phyloP scores from a whole-genome alignment of 2,888 invertebrate genomes.

The Odontocolon sp. region DNA sequence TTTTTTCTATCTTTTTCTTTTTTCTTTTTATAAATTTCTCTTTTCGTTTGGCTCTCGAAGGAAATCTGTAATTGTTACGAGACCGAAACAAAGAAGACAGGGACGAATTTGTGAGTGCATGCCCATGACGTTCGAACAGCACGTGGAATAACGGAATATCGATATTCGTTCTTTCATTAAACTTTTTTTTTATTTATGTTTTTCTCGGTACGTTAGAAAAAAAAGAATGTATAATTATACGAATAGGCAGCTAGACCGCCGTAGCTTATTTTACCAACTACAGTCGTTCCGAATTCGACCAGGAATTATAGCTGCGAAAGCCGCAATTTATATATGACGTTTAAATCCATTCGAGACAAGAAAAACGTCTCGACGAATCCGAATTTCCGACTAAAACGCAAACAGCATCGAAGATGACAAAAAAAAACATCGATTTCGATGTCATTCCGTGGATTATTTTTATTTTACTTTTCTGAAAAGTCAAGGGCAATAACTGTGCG shows the following conservation, averaged over 20 bases:
- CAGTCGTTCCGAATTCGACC: constrained; percentile 54
- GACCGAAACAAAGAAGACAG: constrained; percentile 43
- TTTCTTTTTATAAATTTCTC: too few species aligned
- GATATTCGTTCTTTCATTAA: constrained; percentile 59
- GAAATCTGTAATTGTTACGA: constrained; percentile 67
- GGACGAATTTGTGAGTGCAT: constrained; percentile 68
- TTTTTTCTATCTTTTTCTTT: constrained; percentile 61
- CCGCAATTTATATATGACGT: constrained; percentile 58
- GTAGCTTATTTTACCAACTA: constrained; percentile 67
- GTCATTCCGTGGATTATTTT: too few species aligned
- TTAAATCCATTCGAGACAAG: constrained; percentile 48
- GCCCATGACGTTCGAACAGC: constrained; percentile 64
- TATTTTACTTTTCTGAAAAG: too few species aligned
- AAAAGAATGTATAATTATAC: constrained; percentile 68
- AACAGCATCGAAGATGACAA: constrained; percentile 51
- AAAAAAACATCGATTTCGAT: too few species aligned
- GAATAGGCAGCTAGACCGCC: constrained; percentile 73
- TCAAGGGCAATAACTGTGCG: neutral
- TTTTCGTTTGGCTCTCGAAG: constrained; percentile 47
- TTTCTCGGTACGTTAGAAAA: constrained; percentile 56
- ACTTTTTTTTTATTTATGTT: constrained; percentile 36
- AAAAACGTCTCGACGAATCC: constrained; percentile 41
- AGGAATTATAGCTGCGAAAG: constrained; percentile 56
- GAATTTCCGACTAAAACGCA: constrained; percentile 56
- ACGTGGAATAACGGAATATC: constrained; percentile 66